These are phyloP conservation scores for Ochropleura leucogaster DNA, from an alignment of 2,888 invertebrate genomes.

Conservation along the genomic window DNA sequence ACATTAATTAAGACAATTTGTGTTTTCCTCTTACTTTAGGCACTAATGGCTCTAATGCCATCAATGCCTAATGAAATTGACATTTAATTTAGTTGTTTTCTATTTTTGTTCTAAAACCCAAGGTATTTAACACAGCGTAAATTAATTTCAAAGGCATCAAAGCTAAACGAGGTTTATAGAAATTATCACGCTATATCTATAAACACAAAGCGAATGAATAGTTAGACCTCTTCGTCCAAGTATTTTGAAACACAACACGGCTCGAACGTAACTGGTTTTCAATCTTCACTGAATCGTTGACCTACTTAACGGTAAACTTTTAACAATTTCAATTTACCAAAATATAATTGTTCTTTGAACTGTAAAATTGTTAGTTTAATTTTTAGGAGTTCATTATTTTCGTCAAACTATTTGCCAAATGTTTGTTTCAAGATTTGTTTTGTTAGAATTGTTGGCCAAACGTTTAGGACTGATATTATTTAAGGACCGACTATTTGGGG, in stretches of 20 bases:
- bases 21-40: too few relatives aligned
- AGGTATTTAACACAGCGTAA: slow-evolving; percentile 26
- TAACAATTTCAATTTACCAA: slow-evolving; percentile 39
- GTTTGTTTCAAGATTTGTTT: neutral
- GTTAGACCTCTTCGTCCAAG: neutral
- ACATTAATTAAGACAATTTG: too few relatives aligned
- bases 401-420: slow-evolving; percentile 6
- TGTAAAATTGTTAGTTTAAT: slow-evolving; percentile 28
- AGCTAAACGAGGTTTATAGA: slow-evolving; percentile 29
- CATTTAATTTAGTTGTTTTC: neutral
- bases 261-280: slow-evolving; percentile 37
- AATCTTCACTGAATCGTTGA: slow-evolving; percentile 28
- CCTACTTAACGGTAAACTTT: slow-evolving; percentile 49
- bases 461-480: slow-evolving; percentile 54
- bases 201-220: slow-evolving; percentile 17
- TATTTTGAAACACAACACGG: slow-evolving; percentile 6
- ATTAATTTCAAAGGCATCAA: slow-evolving; percentile 45
- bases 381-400: slow-evolving; percentile 28
- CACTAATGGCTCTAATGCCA: neutral
- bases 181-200: slow-evolving; percentile 47
- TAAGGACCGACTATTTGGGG: slow-evolving; percentile 57
- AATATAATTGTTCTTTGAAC: slow-evolving; percentile 33
- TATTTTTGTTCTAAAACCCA: slow-evolving; percentile 13
- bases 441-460: slow-evolving; percentile 4
- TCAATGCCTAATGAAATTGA: neutral